Conservation (phyloP, 2,113 vertebrate genomes). For the Brachyhypopomus occidentalis region DNA sequence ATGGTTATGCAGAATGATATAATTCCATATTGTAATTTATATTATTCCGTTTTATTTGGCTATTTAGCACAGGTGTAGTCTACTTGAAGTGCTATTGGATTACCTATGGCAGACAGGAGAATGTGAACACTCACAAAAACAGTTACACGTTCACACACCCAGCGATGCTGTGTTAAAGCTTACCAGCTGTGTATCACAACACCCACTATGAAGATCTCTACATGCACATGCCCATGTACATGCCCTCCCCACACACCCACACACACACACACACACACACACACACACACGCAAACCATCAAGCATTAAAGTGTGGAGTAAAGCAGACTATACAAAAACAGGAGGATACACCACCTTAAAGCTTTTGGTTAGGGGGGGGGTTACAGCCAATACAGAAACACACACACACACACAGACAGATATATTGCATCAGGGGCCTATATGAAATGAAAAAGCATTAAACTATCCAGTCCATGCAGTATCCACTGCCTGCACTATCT, state of each 20-base stretch:
- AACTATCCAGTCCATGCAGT: slow-evolving; percentile 17
- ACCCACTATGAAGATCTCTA: neutral
- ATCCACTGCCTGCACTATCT: neutral
- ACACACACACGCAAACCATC: neutral
- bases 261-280: neutral
- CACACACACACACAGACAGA: slow-evolving; percentile 17
- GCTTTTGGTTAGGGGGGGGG: neutral
- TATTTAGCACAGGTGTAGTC: no score
- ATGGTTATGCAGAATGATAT: no score
- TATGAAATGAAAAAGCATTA: slow-evolving; percentile 43
- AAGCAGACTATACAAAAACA: neutral
- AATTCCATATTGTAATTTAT: no score
- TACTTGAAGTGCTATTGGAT: no score
- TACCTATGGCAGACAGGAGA: no score
- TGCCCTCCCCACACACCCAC: neutral
- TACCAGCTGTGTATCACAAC: neutral
- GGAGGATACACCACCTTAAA: slow-evolving; percentile 18
- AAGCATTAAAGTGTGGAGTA: slow-evolving; percentile 6
- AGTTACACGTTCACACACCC: no score
- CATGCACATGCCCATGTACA: neutral
- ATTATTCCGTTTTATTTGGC: no score
- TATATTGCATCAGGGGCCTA: slow-evolving; percentile 15
- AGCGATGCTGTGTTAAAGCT: no score
- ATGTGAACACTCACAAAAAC: no score
- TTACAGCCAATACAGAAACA: slow-evolving; percentile 5